phyloP scores from a whole-genome alignment of 1,140 invertebrate species.

The Rhopalosiphum maidis region DNA sequence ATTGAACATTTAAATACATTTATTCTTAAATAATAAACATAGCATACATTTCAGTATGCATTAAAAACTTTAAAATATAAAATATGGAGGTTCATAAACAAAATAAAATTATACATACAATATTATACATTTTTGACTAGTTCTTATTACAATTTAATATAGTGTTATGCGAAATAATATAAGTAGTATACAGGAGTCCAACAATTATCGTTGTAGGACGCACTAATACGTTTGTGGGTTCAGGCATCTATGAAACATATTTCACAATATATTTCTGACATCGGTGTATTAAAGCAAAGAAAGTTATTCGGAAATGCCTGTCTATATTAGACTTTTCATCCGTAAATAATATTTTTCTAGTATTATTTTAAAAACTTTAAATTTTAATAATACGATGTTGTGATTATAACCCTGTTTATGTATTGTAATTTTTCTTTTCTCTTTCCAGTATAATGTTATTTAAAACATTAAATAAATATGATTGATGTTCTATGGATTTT shows the following conservation, averaged over 20 bases:
- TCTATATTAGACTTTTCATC: background rate
- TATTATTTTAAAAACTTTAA: background rate
- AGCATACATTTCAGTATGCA: background rate
- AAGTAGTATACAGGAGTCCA: background rate
- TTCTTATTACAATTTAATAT: background rate
- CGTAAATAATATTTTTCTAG: background rate
- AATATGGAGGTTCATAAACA: background rate
- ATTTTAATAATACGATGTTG: background rate
- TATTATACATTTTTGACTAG: background rate
- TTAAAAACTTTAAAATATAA: background rate
- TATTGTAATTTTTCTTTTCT: background rate
- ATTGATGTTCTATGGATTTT: background rate
- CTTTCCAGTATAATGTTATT: background rate
- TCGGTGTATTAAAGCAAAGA: background rate
- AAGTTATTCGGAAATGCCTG: background rate
- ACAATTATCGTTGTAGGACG: background rate
- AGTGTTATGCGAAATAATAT: background rate
- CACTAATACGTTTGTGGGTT: background rate
- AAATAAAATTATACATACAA: background rate
- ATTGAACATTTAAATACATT: background rate
- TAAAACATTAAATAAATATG: background rate
- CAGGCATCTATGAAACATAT: background rate
- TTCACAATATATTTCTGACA: background rate
- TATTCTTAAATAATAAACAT: background rate
- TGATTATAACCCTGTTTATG: background rate